Evolutionary conservation across 2,888 invertebrate species (phyloP), one percentile per base, ranked within the genome.

Genomic region (Epinotia ramella): DNA sequence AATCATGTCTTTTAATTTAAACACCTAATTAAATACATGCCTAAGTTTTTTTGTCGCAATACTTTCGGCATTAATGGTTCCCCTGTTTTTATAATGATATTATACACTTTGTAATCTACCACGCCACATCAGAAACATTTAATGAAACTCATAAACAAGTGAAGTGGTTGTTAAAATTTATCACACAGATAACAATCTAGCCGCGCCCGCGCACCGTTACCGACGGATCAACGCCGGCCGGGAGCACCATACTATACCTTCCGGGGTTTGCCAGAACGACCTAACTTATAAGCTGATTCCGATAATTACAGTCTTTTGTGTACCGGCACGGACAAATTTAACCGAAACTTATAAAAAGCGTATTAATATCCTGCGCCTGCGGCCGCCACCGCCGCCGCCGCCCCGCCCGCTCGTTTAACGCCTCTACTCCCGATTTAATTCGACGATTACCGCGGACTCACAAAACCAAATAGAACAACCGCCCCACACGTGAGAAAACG

Each of bases 341-440:
- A 18, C 70, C 66, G 65, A 70, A 65, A 75, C 46, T 71, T 70
- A 66, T 63, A 76, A 70, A 65, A 70, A 74, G 59, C 44, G 60
- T 67, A 69, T 69, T 69, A 66, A 62, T 71, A 70, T 60, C 60
- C 66, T 66, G 60, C 66, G 71, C 59, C 24, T 46, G 70, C 75
- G 75, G 75, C 70, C 44, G 74, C 64, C 44, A 33, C 49, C 64
- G 76, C 46, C 40, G 77, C 79, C 46, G 13, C 46, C 53, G 79
- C 76, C 73, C 81, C 83, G 83, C 85, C 85, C 68, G 73, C 74
- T 70, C 74, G 71, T 60, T 71, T 77, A 69, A 73, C 78, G 77
- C 78, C 78, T 77, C 78, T 79, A 80, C 81, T 81, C 82, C 81
- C 86, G 86, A 86, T 88, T 89, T 89, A 84, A 87, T 86, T 85